These are phyloP conservation scores for Luscinia luscinia DNA, from an alignment of 2,797 vertebrate genomes.

Conservation along the genomic window DNA sequence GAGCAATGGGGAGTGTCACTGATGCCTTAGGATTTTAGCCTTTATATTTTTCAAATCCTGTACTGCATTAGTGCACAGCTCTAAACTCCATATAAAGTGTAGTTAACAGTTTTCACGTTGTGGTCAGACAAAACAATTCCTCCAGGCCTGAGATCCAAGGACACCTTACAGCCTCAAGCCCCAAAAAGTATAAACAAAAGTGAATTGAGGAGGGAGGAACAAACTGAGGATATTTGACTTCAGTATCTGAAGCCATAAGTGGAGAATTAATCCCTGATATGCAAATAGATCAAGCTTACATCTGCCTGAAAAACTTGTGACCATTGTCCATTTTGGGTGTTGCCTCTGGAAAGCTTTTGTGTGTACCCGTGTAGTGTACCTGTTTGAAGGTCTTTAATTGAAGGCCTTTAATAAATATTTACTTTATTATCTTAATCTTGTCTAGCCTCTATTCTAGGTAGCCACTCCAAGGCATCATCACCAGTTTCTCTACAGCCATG, in stretches of 20 bases:
- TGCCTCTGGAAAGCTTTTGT: background rate
- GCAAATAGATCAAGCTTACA: background rate
- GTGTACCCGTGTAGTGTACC: too few relatives aligned
- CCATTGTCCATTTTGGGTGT: accelerated
- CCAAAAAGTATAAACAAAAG: background rate
- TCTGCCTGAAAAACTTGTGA: background rate
- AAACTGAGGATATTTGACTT: accelerated
- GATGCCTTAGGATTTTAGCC: background rate
- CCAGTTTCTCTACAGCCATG: accelerated
- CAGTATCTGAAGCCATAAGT: background rate
- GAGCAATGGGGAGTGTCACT: accelerated
- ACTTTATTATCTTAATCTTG: background rate
- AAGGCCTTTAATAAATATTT: background rate
- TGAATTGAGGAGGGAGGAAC: background rate
- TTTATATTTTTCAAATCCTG: background rate
- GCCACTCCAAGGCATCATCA: background rate
- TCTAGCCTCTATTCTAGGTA: background rate
- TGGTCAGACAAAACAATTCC: background rate
- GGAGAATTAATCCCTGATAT: background rate
- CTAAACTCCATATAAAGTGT: background rate
- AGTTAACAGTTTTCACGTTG: too few relatives aligned
- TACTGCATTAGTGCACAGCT: background rate
- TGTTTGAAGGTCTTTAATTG: too few relatives aligned
- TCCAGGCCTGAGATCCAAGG: background rate
- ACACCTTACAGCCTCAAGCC: background rate